A percentile compares a stretch with the other conserved stretches of the same genome.
Conservation (phyloP, 1,140 invertebrate species). For the Latrodectus geometricus region DNA sequence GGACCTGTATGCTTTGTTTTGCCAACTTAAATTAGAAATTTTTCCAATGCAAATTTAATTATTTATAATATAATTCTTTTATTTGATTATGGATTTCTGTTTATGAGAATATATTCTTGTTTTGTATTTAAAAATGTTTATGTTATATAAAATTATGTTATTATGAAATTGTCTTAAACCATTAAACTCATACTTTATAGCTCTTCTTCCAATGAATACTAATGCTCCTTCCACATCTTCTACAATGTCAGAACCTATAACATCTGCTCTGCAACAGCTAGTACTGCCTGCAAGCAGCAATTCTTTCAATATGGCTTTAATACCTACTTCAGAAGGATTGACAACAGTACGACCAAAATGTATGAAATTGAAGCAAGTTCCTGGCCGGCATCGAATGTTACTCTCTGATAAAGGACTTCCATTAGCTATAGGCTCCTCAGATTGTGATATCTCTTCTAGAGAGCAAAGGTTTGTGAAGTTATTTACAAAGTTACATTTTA, state of each 20-base stretch:
- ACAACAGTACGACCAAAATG: slow-evolving; percentile 43
- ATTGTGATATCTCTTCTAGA: slow-evolving; percentile 19
- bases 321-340: slow-evolving; percentile 47
- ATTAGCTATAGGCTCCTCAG: slow-evolving; percentile 8
- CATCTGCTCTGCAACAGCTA: not conserved
- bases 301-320: slow-evolving; percentile 42
- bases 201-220: no score
- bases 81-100: no score
- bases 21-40: no score
- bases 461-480: slow-evolving; percentile 17
- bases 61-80: no score
- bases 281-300: slow-evolving; percentile 7
- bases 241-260: not conserved
- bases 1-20: no score
- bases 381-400: slow-evolving; percentile 26
- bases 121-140: no score
- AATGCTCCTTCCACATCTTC: slow-evolving; percentile 2
- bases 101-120: no score
- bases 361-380: slow-evolving; percentile 47
- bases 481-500: not conserved
- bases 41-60: no score
- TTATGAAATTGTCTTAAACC: no score
- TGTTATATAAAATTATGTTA: no score
- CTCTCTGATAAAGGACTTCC: slow-evolving; percentile 49
- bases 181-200: no score